phyloP scores from a whole-genome alignment of 2,113 vertebrate genomes.

The Oreocharis arfaki region DNA sequence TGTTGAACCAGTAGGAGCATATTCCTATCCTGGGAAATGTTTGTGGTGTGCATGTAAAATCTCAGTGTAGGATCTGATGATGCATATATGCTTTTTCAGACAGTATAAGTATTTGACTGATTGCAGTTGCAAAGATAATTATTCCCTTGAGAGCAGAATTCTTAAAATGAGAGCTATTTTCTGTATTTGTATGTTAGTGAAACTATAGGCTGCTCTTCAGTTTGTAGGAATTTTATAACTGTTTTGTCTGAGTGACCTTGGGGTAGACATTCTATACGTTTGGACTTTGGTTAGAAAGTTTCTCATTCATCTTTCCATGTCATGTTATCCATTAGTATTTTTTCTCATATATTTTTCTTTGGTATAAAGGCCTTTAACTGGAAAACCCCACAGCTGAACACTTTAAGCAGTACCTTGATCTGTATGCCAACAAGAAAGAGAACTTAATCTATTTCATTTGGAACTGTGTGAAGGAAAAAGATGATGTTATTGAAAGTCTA shows the following conservation, averaged over 20 bases:
- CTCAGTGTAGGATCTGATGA: background rate
- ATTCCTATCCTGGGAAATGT: background rate
- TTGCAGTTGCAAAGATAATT: background rate
- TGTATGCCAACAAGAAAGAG: background rate
- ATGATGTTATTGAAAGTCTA: background rate
- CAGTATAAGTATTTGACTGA: background rate
- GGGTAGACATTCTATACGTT: background rate
- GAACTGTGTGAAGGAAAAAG: background rate
- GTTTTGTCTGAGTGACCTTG: background rate
- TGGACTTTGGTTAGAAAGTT: background rate
- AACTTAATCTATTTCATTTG: background rate
- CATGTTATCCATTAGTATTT: background rate
- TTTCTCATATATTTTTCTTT: background rate
- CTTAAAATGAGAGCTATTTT: background rate
- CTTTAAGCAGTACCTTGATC: background rate
- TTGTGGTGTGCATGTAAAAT: background rate
- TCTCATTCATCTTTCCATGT: background rate
- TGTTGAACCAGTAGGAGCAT: background rate
- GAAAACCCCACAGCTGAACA: background rate
- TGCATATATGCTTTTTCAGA: background rate
- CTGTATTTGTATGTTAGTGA: background rate
- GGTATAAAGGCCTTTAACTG: background rate
- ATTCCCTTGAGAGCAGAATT: background rate
- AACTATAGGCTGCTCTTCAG: background rate
- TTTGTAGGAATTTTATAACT: background rate